Percentiles rank a stretch among this genome's conserved stretches.
Evolutionary conservation across 2,888 invertebrate genomes (phyloP).

Genomic region (Eubasilissa splendida): DNA sequence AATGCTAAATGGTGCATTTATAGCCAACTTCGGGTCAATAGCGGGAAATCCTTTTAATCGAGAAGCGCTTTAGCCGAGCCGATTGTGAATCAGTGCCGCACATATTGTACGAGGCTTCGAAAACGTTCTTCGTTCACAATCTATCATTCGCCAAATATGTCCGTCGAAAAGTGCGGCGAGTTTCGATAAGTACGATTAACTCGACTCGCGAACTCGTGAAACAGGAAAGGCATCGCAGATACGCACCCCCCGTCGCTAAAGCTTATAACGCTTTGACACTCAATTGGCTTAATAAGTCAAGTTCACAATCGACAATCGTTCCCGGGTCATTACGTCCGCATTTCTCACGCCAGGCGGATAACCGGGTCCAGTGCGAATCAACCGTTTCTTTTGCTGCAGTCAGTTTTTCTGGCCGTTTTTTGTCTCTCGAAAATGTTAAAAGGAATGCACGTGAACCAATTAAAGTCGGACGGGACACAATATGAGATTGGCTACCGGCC

Average conservation of each 20-base stretch:
- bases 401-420: conserved; percentile 16
- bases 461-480: conserved; percentile 39
- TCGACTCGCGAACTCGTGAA: too few relatives aligned
- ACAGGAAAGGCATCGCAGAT: too few relatives aligned
- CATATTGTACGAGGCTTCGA: conserved; percentile 35
- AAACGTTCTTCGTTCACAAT: conserved; percentile 17
- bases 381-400: conserved; percentile 3
- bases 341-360: conserved; percentile 8
- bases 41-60: conserved; percentile 49
- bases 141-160: neutral
- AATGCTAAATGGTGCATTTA: conserved; percentile 51
- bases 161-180: too few relatives aligned
- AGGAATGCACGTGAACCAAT: conserved; percentile 49
- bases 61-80: conserved; percentile 39
- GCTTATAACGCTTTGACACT: neutral
- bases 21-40: conserved; percentile 41
- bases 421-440: conserved; percentile 36
- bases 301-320: conserved; percentile 13
- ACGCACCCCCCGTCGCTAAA: too few relatives aligned
- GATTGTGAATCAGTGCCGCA: conserved; percentile 38
- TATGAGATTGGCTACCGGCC: conserved; percentile 22
- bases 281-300: neutral
- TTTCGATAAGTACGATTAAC: too few relatives aligned
- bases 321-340: conserved; percentile 6
- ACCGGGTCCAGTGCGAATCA: conserved; percentile 15